These are phyloP conservation scores for Drosophila persimilis DNA, from an alignment of 1,140 invertebrate genomes.

Conservation along the genomic window DNA sequence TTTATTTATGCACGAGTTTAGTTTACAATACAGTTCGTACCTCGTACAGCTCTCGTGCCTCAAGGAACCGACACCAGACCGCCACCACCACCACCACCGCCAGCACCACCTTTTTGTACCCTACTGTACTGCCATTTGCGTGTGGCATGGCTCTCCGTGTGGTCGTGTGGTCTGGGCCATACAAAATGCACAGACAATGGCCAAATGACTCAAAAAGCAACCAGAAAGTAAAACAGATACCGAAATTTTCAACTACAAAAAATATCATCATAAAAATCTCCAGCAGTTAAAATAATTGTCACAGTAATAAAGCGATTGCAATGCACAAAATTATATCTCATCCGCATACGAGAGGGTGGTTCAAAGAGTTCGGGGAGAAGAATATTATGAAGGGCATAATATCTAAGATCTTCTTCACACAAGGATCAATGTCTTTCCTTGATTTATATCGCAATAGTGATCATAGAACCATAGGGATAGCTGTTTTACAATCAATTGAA, in stretches of 20 bases:
- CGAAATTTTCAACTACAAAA: constrained; percentile 51
- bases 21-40: constrained; percentile 62
- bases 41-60: constrained; percentile 39
- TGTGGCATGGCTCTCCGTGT: constrained; percentile 10
- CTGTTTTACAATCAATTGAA: too few relatives aligned
- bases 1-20: constrained; percentile 75
- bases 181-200: constrained; percentile 46
- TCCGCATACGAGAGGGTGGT: constrained; percentile 20
- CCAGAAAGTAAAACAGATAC: constrained; percentile 40
- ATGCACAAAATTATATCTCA: constrained; percentile 66
- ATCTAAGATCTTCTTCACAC: too few relatives aligned
- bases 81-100: background rate
- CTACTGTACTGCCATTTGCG: constrained; percentile 53
- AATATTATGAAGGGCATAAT: too few relatives aligned
- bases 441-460: too few relatives aligned
- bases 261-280: constrained; percentile 78
- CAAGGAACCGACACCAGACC: constrained; percentile 20
- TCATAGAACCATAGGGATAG: too few relatives aligned
- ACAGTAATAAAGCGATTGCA: constrained; percentile 74
- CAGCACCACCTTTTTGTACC: constrained; percentile 34
- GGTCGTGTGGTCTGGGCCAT: constrained; percentile 9
- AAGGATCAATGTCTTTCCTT: too few relatives aligned
- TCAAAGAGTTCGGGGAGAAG: constrained; percentile 23
- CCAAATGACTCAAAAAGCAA: constrained; percentile 27
- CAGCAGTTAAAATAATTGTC: constrained; percentile 81